These are phyloP conservation scores for Cephalopachus bancanus DNA, from an alignment of 2,797 vertebrate species.

Conservation along the genomic window DNA sequence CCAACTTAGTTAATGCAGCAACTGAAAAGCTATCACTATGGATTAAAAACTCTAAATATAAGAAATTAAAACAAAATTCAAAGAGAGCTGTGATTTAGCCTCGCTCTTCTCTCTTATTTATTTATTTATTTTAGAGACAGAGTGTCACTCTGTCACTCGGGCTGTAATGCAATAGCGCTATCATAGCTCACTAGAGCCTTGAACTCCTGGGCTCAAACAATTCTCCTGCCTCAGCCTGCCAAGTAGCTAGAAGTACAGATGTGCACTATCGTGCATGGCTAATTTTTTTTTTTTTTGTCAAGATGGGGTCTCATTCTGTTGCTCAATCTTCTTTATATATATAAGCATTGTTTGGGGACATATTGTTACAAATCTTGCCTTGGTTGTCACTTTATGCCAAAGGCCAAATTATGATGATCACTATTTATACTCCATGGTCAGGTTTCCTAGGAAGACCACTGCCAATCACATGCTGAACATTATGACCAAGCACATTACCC, in stretches of 20 bases:
- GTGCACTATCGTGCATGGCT: too few relatives aligned
- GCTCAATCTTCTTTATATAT: background rate
- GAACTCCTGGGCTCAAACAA: too few relatives aligned
- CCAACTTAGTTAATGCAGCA: background rate
- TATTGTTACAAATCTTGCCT: conserved; percentile 20
- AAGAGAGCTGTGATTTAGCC: background rate
- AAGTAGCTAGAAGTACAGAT: too few relatives aligned
- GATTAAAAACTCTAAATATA: conserved; percentile 7
- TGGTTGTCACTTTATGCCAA: conserved; percentile 18
- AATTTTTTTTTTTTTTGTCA: too few relatives aligned
- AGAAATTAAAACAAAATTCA: background rate
- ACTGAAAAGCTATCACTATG: background rate
- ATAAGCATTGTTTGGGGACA: background rate
- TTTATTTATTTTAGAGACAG: too few relatives aligned
- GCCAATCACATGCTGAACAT: background rate
- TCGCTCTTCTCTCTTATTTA: background rate
- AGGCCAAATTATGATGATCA: background rate
- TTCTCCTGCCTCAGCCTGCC: too few relatives aligned
- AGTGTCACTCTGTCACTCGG: too few relatives aligned
- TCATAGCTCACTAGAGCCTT: too few relatives aligned
- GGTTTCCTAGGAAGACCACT: background rate
- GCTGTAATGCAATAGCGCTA: too few relatives aligned
- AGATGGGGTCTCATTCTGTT: too few relatives aligned
- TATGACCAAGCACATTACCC: background rate
- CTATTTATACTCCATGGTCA: background rate